A percentile compares a stretch with the other conserved stretches of the same genome.
phyloP scores from a whole-genome alignment of 2,888 invertebrate genomes.

The Orthonevra nobilis region DNA sequence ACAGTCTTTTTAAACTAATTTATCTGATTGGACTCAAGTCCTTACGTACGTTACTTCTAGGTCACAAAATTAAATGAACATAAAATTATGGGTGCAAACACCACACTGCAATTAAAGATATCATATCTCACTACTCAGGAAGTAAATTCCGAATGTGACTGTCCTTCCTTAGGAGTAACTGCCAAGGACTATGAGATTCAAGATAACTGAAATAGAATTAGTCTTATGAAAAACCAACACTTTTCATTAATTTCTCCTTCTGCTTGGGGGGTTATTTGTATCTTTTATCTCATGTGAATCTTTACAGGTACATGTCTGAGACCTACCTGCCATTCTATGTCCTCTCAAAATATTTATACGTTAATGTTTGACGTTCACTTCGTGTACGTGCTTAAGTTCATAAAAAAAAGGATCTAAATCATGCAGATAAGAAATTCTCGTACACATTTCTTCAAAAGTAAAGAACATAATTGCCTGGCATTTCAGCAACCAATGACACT shows the following conservation, averaged over 20 bases:
- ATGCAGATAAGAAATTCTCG: slow-evolving; percentile 6
- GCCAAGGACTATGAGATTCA: background rate
- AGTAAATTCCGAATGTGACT: background rate
- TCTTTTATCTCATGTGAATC: slow-evolving; percentile 16
- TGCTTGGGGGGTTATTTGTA: no score
- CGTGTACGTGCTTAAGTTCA: slow-evolving; percentile 23
- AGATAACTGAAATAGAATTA: background rate
- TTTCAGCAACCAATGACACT: background rate
- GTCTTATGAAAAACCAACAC: slow-evolving; percentile 29
- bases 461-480: slow-evolving; percentile 48
- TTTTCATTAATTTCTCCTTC: no score
- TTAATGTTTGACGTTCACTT: background rate
- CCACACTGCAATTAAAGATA: background rate
- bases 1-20: no score
- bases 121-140: background rate
- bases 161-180: background rate
- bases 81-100: no score
- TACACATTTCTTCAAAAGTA: background rate
- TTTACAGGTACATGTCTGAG: background rate
- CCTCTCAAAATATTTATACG: background rate
- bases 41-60: no score
- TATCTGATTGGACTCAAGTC: no score
- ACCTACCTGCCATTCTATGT: slow-evolving; percentile 10
- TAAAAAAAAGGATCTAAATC: slow-evolving; percentile 25
- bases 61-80: no score